A percentile compares a stretch with the other conserved stretches of the same genome.
Conservation (phyloP, 1,140 invertebrate genomes). For the Drosophila nigromelanica region DNA sequence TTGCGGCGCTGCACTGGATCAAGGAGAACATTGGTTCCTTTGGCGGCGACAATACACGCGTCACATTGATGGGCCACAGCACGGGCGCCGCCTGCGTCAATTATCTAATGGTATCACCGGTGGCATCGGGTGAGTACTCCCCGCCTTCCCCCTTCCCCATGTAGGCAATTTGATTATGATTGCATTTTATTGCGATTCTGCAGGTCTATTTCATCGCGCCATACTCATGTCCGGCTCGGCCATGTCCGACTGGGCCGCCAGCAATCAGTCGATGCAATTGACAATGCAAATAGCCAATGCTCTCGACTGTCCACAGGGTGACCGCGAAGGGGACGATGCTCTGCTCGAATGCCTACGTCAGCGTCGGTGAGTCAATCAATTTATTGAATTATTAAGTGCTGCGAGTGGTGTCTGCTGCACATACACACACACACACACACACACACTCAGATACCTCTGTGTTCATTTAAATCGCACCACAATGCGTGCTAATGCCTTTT, state of each 20-base stretch:
- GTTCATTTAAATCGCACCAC: slow-evolving; percentile 46
- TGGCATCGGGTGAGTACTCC: slow-evolving; percentile 86
- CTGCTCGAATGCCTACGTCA: slow-evolving; percentile 87
- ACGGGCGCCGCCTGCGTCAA: slow-evolving; percentile 97
- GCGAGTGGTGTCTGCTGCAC: slow-evolving; percentile 20
- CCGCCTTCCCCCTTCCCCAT: neutral
- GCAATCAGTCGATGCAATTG: slow-evolving; percentile 90
- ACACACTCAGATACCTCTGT: no score
- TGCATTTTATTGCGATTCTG: slow-evolving; percentile 33
- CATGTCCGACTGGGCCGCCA: slow-evolving; percentile 94
- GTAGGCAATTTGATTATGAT: slow-evolving; percentile 15
- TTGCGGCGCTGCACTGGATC: slow-evolving; percentile 94
- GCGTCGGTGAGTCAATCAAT: slow-evolving; percentile 80
- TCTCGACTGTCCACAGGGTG: slow-evolving; percentile 89
- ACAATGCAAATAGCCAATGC: slow-evolving; percentile 92
- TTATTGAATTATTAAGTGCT: slow-evolving; percentile 76
- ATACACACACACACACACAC: neutral
- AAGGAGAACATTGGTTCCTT: slow-evolving; percentile 93
- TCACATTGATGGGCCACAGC: slow-evolving; percentile 97
- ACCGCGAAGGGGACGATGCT: slow-evolving; percentile 84
- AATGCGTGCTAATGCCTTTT: slow-evolving; percentile 50
- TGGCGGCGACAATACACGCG: slow-evolving; percentile 92
- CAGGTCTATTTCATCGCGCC: slow-evolving; percentile 95
- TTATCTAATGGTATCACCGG: slow-evolving; percentile 93
- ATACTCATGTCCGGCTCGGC: slow-evolving; percentile 98